These are phyloP conservation scores for Carassius gibelio DNA, from an alignment of 2,113 vertebrate genomes.

Conservation along the genomic window DNA sequence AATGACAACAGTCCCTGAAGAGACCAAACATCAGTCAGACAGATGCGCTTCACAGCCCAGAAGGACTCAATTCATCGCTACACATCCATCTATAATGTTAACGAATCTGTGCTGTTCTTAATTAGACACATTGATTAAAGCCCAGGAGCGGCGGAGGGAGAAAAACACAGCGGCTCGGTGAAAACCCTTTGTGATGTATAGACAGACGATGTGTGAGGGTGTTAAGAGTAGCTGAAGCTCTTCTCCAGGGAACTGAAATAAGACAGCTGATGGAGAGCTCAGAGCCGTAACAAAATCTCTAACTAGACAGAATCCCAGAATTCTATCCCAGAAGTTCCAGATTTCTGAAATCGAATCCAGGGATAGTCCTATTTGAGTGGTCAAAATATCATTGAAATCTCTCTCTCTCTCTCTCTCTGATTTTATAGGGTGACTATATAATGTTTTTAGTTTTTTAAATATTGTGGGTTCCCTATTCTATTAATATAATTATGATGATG, in stretches of 20 bases:
- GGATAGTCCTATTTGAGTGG: background rate
- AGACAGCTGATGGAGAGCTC: background rate
- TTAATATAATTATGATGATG: background rate
- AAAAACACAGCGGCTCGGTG: background rate
- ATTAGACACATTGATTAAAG: slow-evolving; percentile 14
- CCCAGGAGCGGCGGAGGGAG: background rate
- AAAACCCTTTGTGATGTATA: slow-evolving; percentile 8
- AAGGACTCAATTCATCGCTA: background rate
- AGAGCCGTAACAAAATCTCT: background rate
- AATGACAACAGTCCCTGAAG: background rate
- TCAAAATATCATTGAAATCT: background rate
- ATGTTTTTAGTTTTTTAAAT: background rate
- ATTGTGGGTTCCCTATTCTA: background rate
- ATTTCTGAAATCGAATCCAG: background rate
- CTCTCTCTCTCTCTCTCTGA: background rate
- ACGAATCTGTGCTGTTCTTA: slow-evolving; percentile 17
- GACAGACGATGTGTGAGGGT: background rate
- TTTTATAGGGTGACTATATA: background rate
- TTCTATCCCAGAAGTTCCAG: background rate
- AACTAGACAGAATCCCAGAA: background rate
- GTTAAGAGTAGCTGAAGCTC: slow-evolving; percentile 2
- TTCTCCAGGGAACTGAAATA: background rate
- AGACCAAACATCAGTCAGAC: background rate
- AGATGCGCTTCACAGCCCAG: background rate
- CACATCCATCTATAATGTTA: slow-evolving; percentile 6